phyloP scores from a whole-genome alignment of 2,113 vertebrate genomes.

The Engystomops pustulosus region DNA sequence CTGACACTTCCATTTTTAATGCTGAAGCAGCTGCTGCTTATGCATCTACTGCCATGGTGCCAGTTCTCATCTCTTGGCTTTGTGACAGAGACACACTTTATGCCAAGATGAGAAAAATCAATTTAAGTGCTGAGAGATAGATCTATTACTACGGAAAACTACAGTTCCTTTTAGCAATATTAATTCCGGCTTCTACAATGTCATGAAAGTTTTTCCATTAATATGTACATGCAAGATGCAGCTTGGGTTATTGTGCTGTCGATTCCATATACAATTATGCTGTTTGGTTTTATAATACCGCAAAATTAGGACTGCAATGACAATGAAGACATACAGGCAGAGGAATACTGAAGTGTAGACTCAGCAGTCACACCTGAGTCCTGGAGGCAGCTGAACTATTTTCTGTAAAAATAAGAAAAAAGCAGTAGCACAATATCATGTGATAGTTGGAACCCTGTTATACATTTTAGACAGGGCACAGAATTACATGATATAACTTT shows the following conservation, averaged over 20 bases:
- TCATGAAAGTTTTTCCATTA: conserved; percentile 42
- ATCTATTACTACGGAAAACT: conserved; percentile 44
- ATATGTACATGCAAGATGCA: conserved; percentile 24
- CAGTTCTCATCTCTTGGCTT: conserved; percentile 56
- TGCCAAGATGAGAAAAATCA: conserved; percentile 58
- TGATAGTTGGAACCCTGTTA: no score
- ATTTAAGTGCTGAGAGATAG: conserved; percentile 51
- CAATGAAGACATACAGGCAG: neutral
- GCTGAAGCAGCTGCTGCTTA: conserved; percentile 58
- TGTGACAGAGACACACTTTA: conserved; percentile 58
- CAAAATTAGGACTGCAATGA: neutral
- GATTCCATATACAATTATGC: no score
- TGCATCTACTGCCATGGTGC: conserved; percentile 54
- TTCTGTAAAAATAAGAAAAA: no score
- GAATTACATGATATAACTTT: no score
- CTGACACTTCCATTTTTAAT: conserved; percentile 59
- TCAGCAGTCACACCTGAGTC: no score
- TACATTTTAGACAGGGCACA: no score
- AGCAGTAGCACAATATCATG: no score
- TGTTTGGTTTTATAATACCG: neutral
- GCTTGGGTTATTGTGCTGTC: neutral
- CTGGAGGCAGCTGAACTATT: no score
- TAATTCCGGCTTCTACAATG: conserved; percentile 20
- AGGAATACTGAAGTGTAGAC: neutral
- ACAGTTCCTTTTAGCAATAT: conserved; percentile 32